Conservation (phyloP, 2,797 vertebrate genomes). For the Heteromormyrus szaboi region DNA sequence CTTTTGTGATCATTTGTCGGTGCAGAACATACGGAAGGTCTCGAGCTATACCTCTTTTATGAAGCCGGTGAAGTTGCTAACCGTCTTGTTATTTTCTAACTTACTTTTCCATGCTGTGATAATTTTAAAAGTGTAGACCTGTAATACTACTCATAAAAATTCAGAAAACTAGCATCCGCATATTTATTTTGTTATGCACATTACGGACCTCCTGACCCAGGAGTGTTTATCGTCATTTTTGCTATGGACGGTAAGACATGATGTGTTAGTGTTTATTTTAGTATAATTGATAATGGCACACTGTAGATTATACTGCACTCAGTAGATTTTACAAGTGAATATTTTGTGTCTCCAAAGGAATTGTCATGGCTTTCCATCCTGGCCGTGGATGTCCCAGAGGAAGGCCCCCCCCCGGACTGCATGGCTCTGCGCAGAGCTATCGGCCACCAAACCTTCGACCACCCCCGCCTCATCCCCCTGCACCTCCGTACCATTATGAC, state of each 20-base stretch:
- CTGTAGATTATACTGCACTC: not conserved
- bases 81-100: not conserved
- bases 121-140: not conserved
- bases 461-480: conserved; percentile 71
- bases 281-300: not conserved
- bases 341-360: conserved; percentile 29
- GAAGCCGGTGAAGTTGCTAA: not conserved
- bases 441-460: conserved; percentile 68
- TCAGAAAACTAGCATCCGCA: not conserved
- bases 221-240: not conserved
- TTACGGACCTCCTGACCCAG: not conserved
- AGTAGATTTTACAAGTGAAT: not conserved
- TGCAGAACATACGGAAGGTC: not conserved
- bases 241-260: not conserved
- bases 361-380: conserved; percentile 81
- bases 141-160: not conserved
- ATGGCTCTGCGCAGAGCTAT: conserved; percentile 69
- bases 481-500: conserved; percentile 74
- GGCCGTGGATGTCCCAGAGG: conserved; percentile 74
- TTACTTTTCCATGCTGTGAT: not conserved
- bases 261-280: not conserved
- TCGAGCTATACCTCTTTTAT: not conserved
- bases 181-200: not conserved
- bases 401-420: conserved; percentile 65
- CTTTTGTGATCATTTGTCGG: not conserved